These are phyloP conservation scores for Plodia interpunctella DNA, from an alignment of 1,140 invertebrate species.

Conservation along the genomic window DNA sequence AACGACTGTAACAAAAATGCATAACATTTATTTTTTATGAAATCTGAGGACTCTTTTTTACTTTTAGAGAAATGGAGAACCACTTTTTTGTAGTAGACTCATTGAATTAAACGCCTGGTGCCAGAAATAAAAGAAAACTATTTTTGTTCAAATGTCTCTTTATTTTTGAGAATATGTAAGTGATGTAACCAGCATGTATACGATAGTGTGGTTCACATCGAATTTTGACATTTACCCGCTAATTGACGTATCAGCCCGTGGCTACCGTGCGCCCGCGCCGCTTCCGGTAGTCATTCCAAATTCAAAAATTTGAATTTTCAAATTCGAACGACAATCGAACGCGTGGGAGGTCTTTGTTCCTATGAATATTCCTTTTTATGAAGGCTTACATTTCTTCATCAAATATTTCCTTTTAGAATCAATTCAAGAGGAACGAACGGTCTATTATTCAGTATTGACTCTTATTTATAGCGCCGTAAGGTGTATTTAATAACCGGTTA, in stretches of 20 bases:
- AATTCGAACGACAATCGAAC: conserved; percentile 23
- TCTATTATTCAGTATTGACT: background rate
- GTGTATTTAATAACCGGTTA: background rate
- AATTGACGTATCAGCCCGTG: conserved; percentile 50
- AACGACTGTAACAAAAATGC: no score
- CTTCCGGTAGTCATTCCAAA: conserved; percentile 42
- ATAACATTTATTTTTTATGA: no score
- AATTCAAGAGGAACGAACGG: background rate
- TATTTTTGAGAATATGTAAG: no score
- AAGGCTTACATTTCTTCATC: conserved; percentile 10
- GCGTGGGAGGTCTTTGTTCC: conserved; percentile 35
- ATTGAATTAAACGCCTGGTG: no score
- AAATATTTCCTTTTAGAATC: background rate
- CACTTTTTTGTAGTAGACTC: no score
- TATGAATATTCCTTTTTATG: conserved; percentile 22
- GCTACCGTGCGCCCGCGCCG: conserved; percentile 53
- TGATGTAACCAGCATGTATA: conserved; percentile 32
- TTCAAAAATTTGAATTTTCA: conserved; percentile 25
- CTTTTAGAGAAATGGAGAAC: no score
- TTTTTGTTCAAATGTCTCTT: no score
- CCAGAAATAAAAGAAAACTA: no score
- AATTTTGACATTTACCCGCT: conserved; percentile 54
- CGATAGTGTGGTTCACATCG: conserved; percentile 48
- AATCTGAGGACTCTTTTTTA: no score
- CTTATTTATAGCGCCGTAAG: background rate